Evolutionary conservation across 1,140 invertebrate species (phyloP).

Genomic region (Drosophila parvula): DNA sequence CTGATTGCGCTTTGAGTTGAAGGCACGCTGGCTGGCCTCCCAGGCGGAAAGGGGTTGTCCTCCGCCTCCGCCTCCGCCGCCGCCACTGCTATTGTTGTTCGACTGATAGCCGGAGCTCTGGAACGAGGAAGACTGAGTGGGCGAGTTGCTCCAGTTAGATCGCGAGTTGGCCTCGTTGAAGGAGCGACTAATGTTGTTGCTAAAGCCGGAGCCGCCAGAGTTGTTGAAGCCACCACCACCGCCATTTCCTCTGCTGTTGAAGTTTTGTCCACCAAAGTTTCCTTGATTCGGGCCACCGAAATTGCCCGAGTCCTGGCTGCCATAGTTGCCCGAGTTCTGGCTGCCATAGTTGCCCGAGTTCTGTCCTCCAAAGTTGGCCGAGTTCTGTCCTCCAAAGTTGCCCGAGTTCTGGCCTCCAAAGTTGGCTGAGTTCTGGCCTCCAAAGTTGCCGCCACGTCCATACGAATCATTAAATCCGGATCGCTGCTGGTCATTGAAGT

Average conservation of each 20-base stretch:
- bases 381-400: not conserved
- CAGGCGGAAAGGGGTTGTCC: conserved; percentile 5
- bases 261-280: conserved; percentile 19
- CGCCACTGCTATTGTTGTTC: not conserved
- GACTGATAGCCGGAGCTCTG: conserved; percentile 24
- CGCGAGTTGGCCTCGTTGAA: conserved; percentile 32
- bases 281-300: not conserved
- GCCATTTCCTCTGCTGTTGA: conserved; percentile 1
- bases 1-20: conserved; percentile 37
- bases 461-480: conserved; percentile 18
- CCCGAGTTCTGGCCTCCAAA: not conserved
- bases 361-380: conserved; percentile 1
- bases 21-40: conserved; percentile 40
- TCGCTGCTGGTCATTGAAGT: conserved; percentile 17
- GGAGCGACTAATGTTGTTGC: conserved; percentile 41
- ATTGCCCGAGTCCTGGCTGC: not conserved
- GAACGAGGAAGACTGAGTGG: conserved; percentile 21
- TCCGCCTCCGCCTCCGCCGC: not conserved
- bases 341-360: too few relatives aligned
- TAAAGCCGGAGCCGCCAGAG: conserved; percentile 18
- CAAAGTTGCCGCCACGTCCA: conserved; percentile 28
- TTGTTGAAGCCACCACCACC: not conserved
- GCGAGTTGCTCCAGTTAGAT: conserved; percentile 29
- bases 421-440: conserved; percentile 10
- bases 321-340: too few relatives aligned